Percentiles rank a stretch among this genome's conserved stretches.
These are phyloP conservation scores for Corapipo altera DNA, from an alignment of 2,113 vertebrate genomes.

Conservation along the genomic window DNA sequence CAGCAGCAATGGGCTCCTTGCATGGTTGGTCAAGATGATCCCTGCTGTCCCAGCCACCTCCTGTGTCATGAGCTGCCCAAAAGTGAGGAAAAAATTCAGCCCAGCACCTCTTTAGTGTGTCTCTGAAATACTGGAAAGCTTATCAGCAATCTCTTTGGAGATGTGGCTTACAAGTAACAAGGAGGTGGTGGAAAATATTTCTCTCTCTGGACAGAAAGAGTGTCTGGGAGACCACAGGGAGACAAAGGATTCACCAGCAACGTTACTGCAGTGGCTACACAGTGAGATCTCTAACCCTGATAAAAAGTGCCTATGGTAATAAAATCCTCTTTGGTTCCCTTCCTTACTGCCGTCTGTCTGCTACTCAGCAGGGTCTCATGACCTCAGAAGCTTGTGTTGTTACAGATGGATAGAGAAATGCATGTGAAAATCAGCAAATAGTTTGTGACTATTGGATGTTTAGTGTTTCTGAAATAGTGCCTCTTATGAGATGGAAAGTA, in stretches of 20 bases:
- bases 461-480: not conserved
- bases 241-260: not conserved
- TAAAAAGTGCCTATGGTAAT: not conserved
- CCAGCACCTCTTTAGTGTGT: not conserved
- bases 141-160: not conserved
- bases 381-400: not conserved
- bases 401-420: not conserved
- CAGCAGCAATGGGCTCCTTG: not conserved
- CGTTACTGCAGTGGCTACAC: not conserved
- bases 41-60: not conserved
- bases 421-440: not conserved
- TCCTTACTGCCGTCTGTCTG: not conserved
- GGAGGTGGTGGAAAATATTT: not conserved
- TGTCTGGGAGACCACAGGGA: not conserved
- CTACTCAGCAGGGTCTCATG: not conserved
- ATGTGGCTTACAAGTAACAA: not conserved
- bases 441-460: not conserved
- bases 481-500: not conserved
- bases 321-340: not conserved
- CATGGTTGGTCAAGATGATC: not conserved
- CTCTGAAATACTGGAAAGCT: not conserved
- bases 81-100: not conserved
- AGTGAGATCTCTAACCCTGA: not conserved
- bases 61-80: rapidly evolving
- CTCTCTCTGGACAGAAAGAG: not conserved